Evolutionary conservation across 1,140 invertebrate species (phyloP).

Genomic region (Platorchestia sp.): DNA sequence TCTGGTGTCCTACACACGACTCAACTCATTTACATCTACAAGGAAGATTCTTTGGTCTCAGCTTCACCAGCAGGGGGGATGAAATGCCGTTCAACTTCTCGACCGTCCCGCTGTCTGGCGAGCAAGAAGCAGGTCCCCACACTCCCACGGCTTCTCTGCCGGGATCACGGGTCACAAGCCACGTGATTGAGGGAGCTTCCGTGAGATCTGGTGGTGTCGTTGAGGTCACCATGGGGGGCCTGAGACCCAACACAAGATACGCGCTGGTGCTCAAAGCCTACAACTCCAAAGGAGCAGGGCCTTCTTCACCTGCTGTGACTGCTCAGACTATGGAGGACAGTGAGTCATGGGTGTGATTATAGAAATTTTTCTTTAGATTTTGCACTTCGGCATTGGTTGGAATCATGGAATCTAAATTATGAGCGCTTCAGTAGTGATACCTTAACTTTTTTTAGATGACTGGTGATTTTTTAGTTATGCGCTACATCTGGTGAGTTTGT

Average conservation of each 20-base stretch:
- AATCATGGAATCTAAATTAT: not conserved
- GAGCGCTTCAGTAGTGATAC: not conserved
- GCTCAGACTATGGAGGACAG: slow-evolving; percentile 83
- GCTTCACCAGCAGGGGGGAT: not conserved
- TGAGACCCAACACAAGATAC: slow-evolving; percentile 73
- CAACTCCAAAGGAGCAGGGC: slow-evolving; percentile 93
- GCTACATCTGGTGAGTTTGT: no score
- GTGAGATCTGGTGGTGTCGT: not conserved
- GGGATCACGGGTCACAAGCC: not conserved
- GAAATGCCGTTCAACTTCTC: slow-evolving; percentile 30
- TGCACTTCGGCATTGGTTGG: not conserved
- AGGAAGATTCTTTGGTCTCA: not conserved
- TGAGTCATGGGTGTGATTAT: slow-evolving; percentile 13
- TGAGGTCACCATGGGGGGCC: slow-evolving; percentile 10
- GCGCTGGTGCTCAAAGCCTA: slow-evolving; percentile 94
- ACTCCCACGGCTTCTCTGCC: not conserved
- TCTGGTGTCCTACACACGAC: not conserved
- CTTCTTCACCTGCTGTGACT: slow-evolving; percentile 82
- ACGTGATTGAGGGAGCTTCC: not conserved
- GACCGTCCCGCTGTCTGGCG: not conserved
- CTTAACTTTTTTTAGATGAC: not conserved
- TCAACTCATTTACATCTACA: not conserved
- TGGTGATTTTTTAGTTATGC: not conserved
- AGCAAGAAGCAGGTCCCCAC: not conserved
- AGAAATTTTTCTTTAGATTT: not conserved